Evolutionary conservation across 2,113 vertebrate genomes (phyloP).

Genomic region (Apteryx owenii): DNA sequence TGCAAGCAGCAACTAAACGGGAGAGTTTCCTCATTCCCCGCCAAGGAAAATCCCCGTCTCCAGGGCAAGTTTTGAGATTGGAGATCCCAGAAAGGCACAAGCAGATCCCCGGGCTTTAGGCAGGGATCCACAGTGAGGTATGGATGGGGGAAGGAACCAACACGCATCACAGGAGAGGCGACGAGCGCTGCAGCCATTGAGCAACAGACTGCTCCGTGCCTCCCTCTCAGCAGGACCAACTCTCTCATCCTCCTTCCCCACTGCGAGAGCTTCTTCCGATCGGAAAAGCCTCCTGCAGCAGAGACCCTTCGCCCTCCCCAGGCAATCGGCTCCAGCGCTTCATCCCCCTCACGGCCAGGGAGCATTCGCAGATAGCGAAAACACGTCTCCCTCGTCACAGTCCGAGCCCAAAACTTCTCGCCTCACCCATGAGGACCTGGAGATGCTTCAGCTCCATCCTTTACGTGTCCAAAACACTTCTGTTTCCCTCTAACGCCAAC

Average conservation of each 20-base stretch:
- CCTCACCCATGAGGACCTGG: accelerated
- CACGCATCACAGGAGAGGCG: accelerated
- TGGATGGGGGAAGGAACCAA: accelerated
- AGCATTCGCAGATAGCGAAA: neutral
- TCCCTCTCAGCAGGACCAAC: too few species aligned
- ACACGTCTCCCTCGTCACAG: too few species aligned
- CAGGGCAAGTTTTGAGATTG: neutral
- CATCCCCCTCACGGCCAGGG: neutral
- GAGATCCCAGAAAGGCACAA: neutral
- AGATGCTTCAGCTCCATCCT: neutral
- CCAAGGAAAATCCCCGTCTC: neutral
- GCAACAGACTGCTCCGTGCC: too few species aligned
- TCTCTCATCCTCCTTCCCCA: too few species aligned
- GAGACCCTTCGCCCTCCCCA: too few species aligned
- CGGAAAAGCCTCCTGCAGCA: too few species aligned
- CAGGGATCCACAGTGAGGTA: neutral
- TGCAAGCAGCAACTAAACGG: neutral
- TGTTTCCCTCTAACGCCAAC: neutral
- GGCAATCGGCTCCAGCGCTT: too few species aligned
- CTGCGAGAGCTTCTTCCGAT: too few species aligned
- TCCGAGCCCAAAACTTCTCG: neutral
- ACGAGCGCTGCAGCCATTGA: neutral
- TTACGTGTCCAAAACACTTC: accelerated
- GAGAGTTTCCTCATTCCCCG: neutral
- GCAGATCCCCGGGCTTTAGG: neutral